Evolutionary conservation across 2,888 invertebrate genomes (phyloP).

Genomic region (Spodoptera picta): DNA sequence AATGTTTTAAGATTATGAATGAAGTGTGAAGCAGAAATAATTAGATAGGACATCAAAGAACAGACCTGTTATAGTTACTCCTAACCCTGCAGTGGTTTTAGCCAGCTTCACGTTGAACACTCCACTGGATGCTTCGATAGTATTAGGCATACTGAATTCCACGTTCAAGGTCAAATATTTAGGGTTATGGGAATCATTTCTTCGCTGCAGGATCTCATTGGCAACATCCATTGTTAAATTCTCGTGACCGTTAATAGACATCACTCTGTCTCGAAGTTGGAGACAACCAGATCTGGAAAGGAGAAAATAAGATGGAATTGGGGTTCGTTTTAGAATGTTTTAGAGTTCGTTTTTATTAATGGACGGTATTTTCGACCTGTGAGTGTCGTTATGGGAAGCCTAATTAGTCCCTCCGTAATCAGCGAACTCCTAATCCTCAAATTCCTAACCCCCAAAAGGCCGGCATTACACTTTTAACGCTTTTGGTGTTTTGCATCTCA

Average conservation of each 20-base stretch:
- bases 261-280: constrained; percentile 94
- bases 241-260: constrained; percentile 94
- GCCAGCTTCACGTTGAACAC: constrained; percentile 97
- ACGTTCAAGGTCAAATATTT: constrained; percentile 93
- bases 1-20: neutral
- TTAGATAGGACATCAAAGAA: neutral
- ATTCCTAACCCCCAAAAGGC: too few relatives aligned
- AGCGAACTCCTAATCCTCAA: too few relatives aligned
- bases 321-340: neutral
- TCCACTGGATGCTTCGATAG: constrained; percentile 96
- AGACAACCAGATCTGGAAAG: constrained; percentile 91
- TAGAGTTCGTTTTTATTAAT: neutral
- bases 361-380: too few relatives aligned
- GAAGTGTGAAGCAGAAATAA: neutral
- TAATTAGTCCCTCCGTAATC: too few relatives aligned
- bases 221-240: constrained; percentile 90
- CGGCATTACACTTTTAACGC: too few relatives aligned
- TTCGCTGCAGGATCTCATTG: constrained; percentile 88
- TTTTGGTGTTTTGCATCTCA: too few relatives aligned
- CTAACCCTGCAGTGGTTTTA: constrained; percentile 93
- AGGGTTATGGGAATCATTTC: constrained; percentile 87
- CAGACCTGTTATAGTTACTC: constrained; percentile 95
- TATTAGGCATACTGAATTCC: constrained; percentile 97
- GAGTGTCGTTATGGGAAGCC: too few relatives aligned
- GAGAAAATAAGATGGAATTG: too few relatives aligned